Evolutionary conservation across 2,797 vertebrate genomes (phyloP).

Genomic region (Falco peregrinus): DNA sequence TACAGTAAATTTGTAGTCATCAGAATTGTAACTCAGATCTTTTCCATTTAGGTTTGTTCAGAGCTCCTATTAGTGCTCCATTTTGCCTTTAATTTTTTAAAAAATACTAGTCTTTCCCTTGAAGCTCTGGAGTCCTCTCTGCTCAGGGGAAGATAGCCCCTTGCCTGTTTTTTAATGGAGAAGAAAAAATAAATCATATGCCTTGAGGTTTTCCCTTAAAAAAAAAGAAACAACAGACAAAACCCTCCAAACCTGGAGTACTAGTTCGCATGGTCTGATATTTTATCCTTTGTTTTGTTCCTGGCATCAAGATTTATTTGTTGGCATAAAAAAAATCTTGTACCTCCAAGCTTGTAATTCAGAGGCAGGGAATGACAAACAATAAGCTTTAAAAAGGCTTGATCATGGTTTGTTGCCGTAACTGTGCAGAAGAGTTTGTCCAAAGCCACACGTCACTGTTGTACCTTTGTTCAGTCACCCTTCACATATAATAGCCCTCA

Average conservation of each 20-base stretch:
- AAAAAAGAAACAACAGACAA: not conserved
- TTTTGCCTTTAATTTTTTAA: not conserved
- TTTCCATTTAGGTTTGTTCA: not conserved
- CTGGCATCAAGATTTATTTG: not conserved
- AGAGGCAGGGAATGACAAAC: not conserved
- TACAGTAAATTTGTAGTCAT: not conserved
- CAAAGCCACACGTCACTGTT: not conserved
- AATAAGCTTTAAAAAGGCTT: not conserved
- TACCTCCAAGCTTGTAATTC: slow-evolving; percentile 4
- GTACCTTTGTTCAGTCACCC: not conserved
- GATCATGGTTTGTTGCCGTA: not conserved
- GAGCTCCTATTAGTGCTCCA: not conserved
- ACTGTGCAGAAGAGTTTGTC: not conserved
- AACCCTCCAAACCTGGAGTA: not conserved
- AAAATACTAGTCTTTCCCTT: not conserved
- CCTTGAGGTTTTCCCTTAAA: not conserved
- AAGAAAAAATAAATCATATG: not conserved
- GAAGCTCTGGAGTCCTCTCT: not conserved
- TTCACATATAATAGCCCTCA: not conserved
- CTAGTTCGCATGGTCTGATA: not conserved
- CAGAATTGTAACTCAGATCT: not conserved
- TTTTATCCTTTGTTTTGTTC: slow-evolving; percentile 1
- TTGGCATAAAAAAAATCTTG: not conserved
- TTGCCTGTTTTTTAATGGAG: not conserved
- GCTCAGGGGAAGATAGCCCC: not conserved